Base-by-base conservation (phyloP, 2,113 vertebrate species). In the Heliornis fulica region DNA sequence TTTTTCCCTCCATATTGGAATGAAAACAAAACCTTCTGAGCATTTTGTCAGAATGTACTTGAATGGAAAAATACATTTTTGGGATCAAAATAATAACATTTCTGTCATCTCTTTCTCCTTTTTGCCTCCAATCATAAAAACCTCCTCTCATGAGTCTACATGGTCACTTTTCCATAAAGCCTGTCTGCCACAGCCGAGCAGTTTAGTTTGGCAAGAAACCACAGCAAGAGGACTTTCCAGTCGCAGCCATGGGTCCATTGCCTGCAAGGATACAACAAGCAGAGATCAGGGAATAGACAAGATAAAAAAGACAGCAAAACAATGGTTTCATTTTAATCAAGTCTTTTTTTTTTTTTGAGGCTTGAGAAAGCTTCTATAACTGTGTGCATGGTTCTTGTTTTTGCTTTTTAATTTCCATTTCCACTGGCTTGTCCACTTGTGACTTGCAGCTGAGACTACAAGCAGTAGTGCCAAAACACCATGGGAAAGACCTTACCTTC, bases 1-100 rank as follows among this genome's bases (percentile, higher is more conserved):
- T 75, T 85, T 95, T 85, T 95, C 77, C 90, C 86, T 38, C 45
- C 80, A 59, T 91, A 81, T 7, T 86, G 71, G 76, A 92, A 94
- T 56, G 71, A 86, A 96, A 96, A 66, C 41, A 83, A 92, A 95
- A 81, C 56, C 36, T 92, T 70, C 56, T 1, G 3, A 94, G 56
- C 38, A 60, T 87, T 96, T 94, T 56, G 10, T 90, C 38, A 90
- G 59, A 86, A 80, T 40, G 19, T 54, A 81, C 51, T 81, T 88
- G 63, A 88, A 32, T 13, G 63, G 70, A 85, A 95, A 96, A 88
- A 91, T 29, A 23, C 2, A 54, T 70, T 93, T 82, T 85, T 86
- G 61, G 16, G 31, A 90, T 77, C 13, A 74, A 88, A 92, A 46
- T 41, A 26, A 70, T 50, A 20, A 70, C 32, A 41, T 86, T 90